Percentiles rank a stretch among this genome's conserved stretches.
Conservation (phyloP, 2,113 vertebrate genomes). For the Falco punctatus region DNA sequence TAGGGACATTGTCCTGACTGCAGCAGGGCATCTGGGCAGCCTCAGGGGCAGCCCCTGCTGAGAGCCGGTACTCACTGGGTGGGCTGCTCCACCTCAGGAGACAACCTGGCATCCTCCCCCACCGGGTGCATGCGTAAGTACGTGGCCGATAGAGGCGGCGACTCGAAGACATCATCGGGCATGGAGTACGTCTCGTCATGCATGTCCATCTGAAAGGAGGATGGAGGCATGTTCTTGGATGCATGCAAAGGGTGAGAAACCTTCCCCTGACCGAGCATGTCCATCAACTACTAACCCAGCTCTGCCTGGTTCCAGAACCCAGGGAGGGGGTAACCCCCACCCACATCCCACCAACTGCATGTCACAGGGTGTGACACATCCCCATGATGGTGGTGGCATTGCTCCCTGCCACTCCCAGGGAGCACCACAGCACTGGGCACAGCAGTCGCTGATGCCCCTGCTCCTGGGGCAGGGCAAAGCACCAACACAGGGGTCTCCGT, state of each 20-base stretch:
- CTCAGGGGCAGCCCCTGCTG: fast-evolving
- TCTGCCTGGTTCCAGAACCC: not conserved
- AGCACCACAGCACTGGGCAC: not conserved
- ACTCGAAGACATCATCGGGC: constrained; percentile 95
- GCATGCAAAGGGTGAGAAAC: not conserved
- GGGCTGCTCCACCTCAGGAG: constrained; percentile 65
- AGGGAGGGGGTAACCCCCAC: not conserved
- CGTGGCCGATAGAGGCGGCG: constrained; percentile 86
- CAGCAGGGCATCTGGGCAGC: not conserved
- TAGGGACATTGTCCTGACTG: not conserved
- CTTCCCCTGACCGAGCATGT: fast-evolving
- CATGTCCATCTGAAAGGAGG: constrained; percentile 76
- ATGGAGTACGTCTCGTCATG: constrained; percentile 89
- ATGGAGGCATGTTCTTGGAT: fast-evolving
- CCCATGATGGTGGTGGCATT: fast-evolving
- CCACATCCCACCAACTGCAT: not conserved
- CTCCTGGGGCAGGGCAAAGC: not conserved
- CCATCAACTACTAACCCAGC: not conserved
- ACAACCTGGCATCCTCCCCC: constrained; percentile 58
- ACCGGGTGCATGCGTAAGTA: constrained; percentile 58
- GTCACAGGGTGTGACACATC: fast-evolving
- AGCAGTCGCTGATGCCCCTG: fast-evolving
- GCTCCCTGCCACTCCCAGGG: not conserved
- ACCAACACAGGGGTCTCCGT: fast-evolving
- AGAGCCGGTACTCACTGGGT: constrained; percentile 75